Evolutionary conservation across 2,113 vertebrate species (phyloP), one percentile per base, ranked within the genome.

Genomic region (Eulemur rufifrons): DNA sequence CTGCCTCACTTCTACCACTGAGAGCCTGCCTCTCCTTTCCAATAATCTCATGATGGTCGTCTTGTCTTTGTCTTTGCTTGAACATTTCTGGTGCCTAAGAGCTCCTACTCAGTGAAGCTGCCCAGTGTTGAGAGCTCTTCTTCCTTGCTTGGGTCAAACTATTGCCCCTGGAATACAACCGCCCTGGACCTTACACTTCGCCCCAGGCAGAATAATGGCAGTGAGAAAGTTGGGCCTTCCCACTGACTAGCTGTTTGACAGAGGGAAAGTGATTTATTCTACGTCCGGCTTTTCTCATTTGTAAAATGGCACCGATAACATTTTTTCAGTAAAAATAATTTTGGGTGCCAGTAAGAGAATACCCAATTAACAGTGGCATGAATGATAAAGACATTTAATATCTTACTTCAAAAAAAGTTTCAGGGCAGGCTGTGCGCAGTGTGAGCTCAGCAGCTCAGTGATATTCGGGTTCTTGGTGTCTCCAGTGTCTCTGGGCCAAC

Each of bases 251-350:
- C 45, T 69, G 11, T 68, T 39, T 90, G 52, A 91, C 52, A 50
- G 6, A 77, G 15, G 17, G 8, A 25, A 87, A 81, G 9, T 77
- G 73, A 94, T 66, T 91, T 88, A 63, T 91, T 54, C 85, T 45
- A 54, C 12, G 54, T n/a, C 63, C 25, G 80, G 4, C 10, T 54
- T 80, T 85, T 63, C 69, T 93, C 63, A 50, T 59, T 86, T 86
- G 45, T 78, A 50, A 93, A 92, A 89, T 69, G 37, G 50, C 94
- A 47, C 52, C 56, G 78, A 85, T 34, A 92, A 64, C 92, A 52
- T 87, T 87, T 93, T 88, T 73, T 78, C 68, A 27, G 29, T 71
- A 90, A 52, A 64, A 84, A 90, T 80, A 90, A 32, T 87, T 90
- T 78, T 29, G 34, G 56, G 74, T 59, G 1, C 61, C 61, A 27